Evolutionary conservation across 2,797 vertebrate species (phyloP).

Genomic region (Threskiornis aethiopicus): DNA sequence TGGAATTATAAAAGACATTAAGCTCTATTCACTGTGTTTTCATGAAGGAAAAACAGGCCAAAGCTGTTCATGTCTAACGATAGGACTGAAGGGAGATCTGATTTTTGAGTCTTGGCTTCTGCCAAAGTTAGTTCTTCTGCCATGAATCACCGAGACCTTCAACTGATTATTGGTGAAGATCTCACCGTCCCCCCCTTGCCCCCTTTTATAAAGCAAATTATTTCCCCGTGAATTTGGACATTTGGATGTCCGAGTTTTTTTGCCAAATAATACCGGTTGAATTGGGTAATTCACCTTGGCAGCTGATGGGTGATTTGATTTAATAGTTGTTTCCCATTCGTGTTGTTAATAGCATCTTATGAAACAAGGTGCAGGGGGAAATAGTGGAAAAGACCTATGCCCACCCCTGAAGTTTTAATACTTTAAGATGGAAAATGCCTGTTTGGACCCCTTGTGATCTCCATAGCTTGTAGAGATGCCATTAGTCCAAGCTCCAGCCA

Average conservation of each 20-base stretch:
- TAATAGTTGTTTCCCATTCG: background rate
- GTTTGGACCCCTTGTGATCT: background rate
- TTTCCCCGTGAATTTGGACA: background rate
- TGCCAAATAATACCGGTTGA: background rate
- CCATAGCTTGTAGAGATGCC: background rate
- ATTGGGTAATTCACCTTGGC: background rate
- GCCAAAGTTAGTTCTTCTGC: background rate
- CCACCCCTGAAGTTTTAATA: background rate
- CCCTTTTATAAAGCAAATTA: background rate
- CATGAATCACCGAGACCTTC: background rate
- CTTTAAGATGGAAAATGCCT: background rate
- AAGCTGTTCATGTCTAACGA: background rate
- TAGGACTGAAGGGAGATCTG: background rate
- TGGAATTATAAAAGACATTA: background rate
- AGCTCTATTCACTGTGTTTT: background rate
- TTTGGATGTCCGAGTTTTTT: background rate
- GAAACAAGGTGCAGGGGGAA: background rate
- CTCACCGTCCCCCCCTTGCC: accelerated
- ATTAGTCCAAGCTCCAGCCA: background rate
- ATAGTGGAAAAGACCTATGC: background rate
- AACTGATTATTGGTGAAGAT: background rate
- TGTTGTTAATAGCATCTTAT: background rate
- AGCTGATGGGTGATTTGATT: background rate
- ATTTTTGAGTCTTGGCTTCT: background rate
- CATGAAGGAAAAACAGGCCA: background rate